phyloP scores from a whole-genome alignment of 2,888 invertebrate genomes.

The Synergus itoensis region DNA sequence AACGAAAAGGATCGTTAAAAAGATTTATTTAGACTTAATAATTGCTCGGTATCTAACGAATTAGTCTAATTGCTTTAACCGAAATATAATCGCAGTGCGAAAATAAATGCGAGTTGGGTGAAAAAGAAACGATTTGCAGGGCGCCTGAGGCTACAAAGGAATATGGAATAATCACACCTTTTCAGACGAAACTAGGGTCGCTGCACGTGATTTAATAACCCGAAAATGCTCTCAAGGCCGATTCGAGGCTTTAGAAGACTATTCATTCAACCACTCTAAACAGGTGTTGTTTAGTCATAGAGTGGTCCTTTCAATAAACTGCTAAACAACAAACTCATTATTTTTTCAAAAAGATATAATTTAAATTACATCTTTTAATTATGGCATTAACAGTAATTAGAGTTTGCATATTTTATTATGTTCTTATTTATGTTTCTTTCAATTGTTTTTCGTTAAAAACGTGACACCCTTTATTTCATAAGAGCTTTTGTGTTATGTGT shows the following conservation, averaged over 20 bases:
- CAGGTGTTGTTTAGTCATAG: conserved; percentile 10
- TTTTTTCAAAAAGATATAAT: background rate
- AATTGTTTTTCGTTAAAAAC: too few relatives aligned
- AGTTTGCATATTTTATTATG: too few relatives aligned
- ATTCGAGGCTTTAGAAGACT: conserved; percentile 17
- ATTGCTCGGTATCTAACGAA: conserved; percentile 35
- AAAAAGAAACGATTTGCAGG: conserved; percentile 39
- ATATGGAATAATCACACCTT: conserved; percentile 51
- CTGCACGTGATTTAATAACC: conserved; percentile 51
- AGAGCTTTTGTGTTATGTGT: too few relatives aligned
- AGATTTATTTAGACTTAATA: conserved; percentile 45
- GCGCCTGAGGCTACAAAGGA: conserved; percentile 43
- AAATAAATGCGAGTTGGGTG: conserved; percentile 44
- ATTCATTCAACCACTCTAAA: conserved; percentile 31
- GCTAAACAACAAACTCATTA: background rate
- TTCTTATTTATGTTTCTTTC: too few relatives aligned
- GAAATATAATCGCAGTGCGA: conserved; percentile 50
- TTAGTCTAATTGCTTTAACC: conserved; percentile 48
- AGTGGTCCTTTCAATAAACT: background rate
- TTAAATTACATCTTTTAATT: too few relatives aligned
- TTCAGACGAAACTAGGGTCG: conserved; percentile 49
- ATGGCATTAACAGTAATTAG: too few relatives aligned
- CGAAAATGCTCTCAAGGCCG: conserved; percentile 43
- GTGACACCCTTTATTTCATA: too few relatives aligned
- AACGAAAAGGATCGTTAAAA: conserved; percentile 32